phyloP scores from a whole-genome alignment of 92 coral and sea anemone species.

The Paramuricea clavata region DNA sequence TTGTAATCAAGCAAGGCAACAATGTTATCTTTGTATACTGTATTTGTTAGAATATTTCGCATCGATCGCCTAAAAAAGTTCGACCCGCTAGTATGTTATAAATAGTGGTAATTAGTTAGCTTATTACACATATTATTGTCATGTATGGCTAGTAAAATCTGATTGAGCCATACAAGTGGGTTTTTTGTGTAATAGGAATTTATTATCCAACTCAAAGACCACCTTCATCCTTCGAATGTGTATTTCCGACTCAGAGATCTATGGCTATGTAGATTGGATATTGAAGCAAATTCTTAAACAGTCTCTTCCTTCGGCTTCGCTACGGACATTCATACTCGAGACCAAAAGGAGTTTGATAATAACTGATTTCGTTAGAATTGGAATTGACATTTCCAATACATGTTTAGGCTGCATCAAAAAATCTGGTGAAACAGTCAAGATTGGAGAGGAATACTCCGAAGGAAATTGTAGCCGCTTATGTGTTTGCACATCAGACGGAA shows the following conservation, averaged over 20 bases:
- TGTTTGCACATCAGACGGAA: constrained; percentile 33
- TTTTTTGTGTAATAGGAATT: constrained; percentile 8
- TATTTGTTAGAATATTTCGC: too few species aligned
- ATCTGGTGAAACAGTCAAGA: constrained; percentile 19
- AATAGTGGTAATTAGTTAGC: background rate
- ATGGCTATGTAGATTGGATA: background rate
- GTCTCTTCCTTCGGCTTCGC: background rate
- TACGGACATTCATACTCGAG: background rate
- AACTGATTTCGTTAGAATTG: background rate
- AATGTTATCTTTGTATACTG: too few species aligned
- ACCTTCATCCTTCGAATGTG: background rate
- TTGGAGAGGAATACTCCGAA: constrained; percentile 43
- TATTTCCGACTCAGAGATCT: background rate
- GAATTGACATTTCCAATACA: constrained; percentile 34
- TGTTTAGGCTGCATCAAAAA: constrained; percentile 40
- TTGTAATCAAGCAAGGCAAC: too few species aligned
- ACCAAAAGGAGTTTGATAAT: constrained; percentile 29
- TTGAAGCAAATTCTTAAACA: background rate
- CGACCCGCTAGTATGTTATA: background rate
- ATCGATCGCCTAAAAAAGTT: too few species aligned
- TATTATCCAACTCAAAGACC: constrained; percentile 7
- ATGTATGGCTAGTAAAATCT: background rate
- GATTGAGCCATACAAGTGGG: background rate
- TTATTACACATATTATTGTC: background rate
- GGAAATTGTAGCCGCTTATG: constrained; percentile 47